Conservation (phyloP, 2,797 vertebrate genomes). For the Myiotriccus ornatus region DNA sequence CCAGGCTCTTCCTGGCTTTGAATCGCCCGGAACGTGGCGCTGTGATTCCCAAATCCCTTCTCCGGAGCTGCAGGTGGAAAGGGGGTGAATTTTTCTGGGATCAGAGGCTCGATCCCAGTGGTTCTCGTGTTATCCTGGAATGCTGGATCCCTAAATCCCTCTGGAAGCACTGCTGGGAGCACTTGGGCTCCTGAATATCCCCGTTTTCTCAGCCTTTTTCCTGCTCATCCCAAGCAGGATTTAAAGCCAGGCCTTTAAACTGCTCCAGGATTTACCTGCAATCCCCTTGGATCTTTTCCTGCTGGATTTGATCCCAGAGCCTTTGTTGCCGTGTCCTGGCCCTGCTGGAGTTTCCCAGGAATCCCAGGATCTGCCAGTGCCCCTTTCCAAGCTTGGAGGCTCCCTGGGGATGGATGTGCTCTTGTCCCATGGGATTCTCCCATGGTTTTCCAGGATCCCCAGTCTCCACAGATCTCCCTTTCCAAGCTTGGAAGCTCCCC, state of each 20-base stretch:
- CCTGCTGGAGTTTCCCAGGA: not conserved
- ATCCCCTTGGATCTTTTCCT: not conserved
- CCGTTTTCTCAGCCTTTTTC: not conserved
- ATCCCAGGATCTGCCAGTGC: not conserved
- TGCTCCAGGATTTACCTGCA: not conserved
- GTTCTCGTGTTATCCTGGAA: not conserved
- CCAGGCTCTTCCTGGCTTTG: not conserved
- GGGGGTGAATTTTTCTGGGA: not conserved
- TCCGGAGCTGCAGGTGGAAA: not conserved
- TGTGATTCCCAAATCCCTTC: not conserved
- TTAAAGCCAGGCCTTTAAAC: not conserved
- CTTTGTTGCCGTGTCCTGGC: not conserved
- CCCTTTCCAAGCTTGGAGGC: not conserved
- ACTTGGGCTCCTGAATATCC: not conserved
- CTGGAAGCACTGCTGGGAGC: too few relatives aligned
- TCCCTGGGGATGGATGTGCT: too few relatives aligned
- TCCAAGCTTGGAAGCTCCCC: too few relatives aligned
- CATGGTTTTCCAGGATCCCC: too few relatives aligned
- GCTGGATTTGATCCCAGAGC: not conserved
- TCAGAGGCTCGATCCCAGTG: not conserved
- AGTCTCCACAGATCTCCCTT: too few relatives aligned
- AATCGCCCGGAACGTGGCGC: too few relatives aligned
- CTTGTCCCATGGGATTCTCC: too few relatives aligned
- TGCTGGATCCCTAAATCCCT: not conserved
- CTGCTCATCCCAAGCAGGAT: not conserved